phyloP scores from a whole-genome alignment of 2,797 vertebrate genomes.

The Ispidina picta region DNA sequence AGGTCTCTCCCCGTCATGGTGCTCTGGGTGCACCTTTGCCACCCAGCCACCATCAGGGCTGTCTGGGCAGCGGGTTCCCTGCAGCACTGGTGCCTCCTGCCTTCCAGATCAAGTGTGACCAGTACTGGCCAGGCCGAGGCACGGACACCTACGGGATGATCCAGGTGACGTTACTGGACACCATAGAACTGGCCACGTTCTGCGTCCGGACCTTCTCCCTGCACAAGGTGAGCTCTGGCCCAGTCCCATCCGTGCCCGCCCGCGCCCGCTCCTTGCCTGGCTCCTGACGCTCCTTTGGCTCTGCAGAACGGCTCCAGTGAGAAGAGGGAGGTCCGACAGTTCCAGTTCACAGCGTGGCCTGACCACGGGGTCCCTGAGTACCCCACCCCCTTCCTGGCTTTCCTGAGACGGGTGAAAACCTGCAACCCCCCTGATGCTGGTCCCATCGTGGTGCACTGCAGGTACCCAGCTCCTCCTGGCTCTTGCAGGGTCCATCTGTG shows the following conservation, averaged over 20 bases:
- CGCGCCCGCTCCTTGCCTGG: fast-evolving
- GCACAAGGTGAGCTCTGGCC: slow-evolving; percentile 85
- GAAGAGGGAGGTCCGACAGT: slow-evolving; percentile 96
- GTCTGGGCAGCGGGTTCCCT: neutral
- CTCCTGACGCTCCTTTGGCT: neutral
- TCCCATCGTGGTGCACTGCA: slow-evolving; percentile 96
- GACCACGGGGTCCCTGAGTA: slow-evolving; percentile 97
- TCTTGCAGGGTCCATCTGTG: fast-evolving
- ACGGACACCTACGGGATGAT: slow-evolving; percentile 96
- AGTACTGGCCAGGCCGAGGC: slow-evolving; percentile 95
- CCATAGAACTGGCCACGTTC: slow-evolving; percentile 95
- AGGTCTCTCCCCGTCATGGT: neutral
- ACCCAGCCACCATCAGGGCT: neutral
- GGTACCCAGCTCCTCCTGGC: slow-evolving; percentile 68
- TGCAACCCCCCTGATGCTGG: slow-evolving; percentile 96
- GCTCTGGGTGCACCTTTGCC: neutral
- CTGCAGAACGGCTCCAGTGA: slow-evolving; percentile 94
- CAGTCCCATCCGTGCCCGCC: fast-evolving
- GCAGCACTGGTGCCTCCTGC: neutral
- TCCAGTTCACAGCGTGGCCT: slow-evolving; percentile 98
- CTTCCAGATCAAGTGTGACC: slow-evolving; percentile 93
- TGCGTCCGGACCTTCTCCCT: slow-evolving; percentile 94
- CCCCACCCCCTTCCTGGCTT: slow-evolving; percentile 97
- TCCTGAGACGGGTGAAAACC: slow-evolving; percentile 94
- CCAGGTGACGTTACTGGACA: slow-evolving; percentile 93